Percentiles rank a stretch among this genome's conserved stretches.
Evolutionary conservation across 1,140 invertebrate genomes (phyloP).

Genomic region (Cherax quadricarinatus): DNA sequence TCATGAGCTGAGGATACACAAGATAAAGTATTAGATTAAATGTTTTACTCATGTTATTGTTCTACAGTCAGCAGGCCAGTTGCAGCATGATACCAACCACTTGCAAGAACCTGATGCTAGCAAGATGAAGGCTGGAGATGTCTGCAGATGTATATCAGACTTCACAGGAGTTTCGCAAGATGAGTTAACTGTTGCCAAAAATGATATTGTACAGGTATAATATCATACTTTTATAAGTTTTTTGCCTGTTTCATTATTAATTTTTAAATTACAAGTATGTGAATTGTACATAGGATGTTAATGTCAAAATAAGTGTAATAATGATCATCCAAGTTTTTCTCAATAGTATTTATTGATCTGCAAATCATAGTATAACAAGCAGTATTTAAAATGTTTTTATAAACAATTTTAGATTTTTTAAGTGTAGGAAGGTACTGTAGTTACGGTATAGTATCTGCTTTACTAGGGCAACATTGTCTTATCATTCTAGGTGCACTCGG

Average conservation of each 20-base stretch:
- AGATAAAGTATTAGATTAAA: background rate
- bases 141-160: constrained; percentile 52
- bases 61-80: background rate
- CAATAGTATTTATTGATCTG: no score
- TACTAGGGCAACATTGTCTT: background rate
- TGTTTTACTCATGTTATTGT: background rate
- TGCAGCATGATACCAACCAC: background rate
- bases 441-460: no score
- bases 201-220: constrained; percentile 59
- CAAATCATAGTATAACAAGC: no score
- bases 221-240: background rate
- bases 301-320: no score
- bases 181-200: constrained; percentile 51
- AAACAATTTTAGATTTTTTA: no score
- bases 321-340: no score
- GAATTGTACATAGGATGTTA: no score
- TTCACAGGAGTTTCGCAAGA: constrained; percentile 38
- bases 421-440: no score
- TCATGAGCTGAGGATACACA: no score
- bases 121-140: constrained; percentile 63
- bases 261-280: no score
- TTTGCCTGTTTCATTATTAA: background rate
- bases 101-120: background rate
- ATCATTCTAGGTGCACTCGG: constrained; percentile 32
- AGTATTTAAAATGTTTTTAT: no score